Evolutionary conservation across 2,113 vertebrate species (phyloP).

Genomic region (Caranx melampygus): DNA sequence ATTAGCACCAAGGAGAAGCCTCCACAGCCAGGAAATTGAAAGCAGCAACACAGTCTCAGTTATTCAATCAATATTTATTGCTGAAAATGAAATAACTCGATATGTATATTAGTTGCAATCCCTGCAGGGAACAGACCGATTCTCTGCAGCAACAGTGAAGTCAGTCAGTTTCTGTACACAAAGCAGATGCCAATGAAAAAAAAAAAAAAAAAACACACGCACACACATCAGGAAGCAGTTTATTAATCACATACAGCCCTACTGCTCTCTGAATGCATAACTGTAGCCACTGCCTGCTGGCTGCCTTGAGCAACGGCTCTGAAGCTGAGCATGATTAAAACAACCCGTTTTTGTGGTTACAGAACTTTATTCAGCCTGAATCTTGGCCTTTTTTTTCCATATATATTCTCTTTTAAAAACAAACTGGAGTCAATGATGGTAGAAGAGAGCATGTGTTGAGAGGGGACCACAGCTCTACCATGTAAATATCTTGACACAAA

Average conservation of each 20-base stretch:
- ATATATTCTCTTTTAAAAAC: background rate
- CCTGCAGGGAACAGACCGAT: slow-evolving; percentile 64
- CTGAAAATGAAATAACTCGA: slow-evolving; percentile 73
- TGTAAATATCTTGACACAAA: slow-evolving; percentile 24
- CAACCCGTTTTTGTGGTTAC: slow-evolving; percentile 19
- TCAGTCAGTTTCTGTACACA: slow-evolving; percentile 44
- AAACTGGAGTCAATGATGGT: background rate
- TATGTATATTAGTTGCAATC: slow-evolving; percentile 70
- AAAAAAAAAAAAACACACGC: background rate
- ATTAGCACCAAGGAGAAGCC: background rate
- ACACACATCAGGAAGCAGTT: slow-evolving; percentile 60
- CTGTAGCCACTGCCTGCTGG: slow-evolving; percentile 40
- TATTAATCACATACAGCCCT: slow-evolving; percentile 59
- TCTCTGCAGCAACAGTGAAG: slow-evolving; percentile 47
- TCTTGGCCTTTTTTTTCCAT: background rate
- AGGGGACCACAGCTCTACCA: background rate
- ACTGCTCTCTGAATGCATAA: slow-evolving; percentile 52
- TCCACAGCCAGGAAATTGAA: slow-evolving; percentile 4
- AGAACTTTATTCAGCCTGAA: background rate
- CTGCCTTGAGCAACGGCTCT: slow-evolving; percentile 18
- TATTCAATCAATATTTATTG: slow-evolving; percentile 80
- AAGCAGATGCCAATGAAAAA: slow-evolving; percentile 48
- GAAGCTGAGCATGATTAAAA: slow-evolving; percentile 36
- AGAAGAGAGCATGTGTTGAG: background rate
- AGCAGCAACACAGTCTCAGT: slow-evolving; percentile 40